These are phyloP conservation scores for Syrista parreyssii DNA, from an alignment of 2,888 invertebrate genomes.

Conservation along the genomic window DNA sequence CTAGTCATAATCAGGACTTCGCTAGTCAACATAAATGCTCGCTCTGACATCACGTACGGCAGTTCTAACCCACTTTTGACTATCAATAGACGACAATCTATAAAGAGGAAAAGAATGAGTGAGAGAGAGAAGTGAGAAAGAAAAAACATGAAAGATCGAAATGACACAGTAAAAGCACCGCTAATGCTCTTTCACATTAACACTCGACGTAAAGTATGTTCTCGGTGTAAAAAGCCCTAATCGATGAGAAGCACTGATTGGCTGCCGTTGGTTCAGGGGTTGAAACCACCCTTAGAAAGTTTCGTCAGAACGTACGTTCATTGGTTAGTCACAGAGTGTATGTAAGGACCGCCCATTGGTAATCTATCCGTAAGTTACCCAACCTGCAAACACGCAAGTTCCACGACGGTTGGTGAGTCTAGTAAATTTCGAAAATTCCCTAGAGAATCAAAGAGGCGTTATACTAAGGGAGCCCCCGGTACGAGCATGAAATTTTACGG, in stretches of 20 bases:
- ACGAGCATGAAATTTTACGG: not conserved
- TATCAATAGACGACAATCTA: constrained; percentile 20
- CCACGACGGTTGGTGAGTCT: not conserved
- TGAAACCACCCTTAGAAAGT: constrained; percentile 27
- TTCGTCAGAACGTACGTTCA: constrained; percentile 15
- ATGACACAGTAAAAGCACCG: constrained; percentile 58
- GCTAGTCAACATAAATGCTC: not conserved
- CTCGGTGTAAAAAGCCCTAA: constrained; percentile 58
- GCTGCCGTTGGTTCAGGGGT: constrained; percentile 29
- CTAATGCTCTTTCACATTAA: constrained; percentile 64
- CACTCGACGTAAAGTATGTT: constrained; percentile 63
- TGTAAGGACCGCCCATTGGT: constrained; percentile 34
- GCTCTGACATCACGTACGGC: not conserved
- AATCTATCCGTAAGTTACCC: constrained; percentile 19
- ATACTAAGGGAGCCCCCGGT: constrained; percentile 5
- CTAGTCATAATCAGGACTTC: not conserved
- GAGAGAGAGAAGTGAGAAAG: constrained; percentile 23
- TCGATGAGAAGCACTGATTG: constrained; percentile 59
- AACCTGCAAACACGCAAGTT: not conserved
- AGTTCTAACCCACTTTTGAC: constrained; percentile 25
- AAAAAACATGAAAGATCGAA: constrained; percentile 41
- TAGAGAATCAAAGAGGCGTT: constrained; percentile 26
- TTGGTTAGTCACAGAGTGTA: constrained; percentile 30
- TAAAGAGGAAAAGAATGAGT: constrained; percentile 24
- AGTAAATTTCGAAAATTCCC: constrained; percentile 26